Evolutionary conservation across 2,888 invertebrate genomes (phyloP), one percentile per base, ranked within the genome.

Genomic region (Ceraclea dissimilis): DNA sequence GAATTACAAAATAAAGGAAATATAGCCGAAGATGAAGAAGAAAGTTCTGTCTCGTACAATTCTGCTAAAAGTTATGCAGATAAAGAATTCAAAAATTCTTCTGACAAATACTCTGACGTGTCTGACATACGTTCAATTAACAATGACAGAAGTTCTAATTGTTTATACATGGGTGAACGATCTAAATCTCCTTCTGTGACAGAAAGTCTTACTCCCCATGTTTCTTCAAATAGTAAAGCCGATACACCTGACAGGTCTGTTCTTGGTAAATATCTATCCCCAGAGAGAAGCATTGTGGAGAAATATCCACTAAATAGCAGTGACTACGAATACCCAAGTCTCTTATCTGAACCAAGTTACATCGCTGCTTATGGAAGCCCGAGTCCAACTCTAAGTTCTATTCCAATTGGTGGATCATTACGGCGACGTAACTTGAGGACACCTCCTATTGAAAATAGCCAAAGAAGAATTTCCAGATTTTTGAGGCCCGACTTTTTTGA

Each of bases 401-500:
- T 57, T n/a, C 54, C 65, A 21, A 56, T 62, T 13, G 49, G 58
- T 44, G 62, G 57, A 19, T 60, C 58, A n/a, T 47, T 67, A 56
- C 68, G 72, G 11, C 71, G 73, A 1, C 70, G 70, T 65, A 70
- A 72, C 44, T 63, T 71, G 63, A 69, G 71, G 52, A 63, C 54
- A 53, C 66, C 69, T 48, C 61, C 68, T 2, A 65, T 64, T 21
- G 59, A 63, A 16, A 74, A 76, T 22, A 75, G 76, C 33, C 79
- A 79, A 54, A 81, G 84, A 51, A 79, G 85, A 60, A 80, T 86
- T 57, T 87, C 86, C 8, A 75, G 90, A 56, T 90, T 89, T 70
- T 71, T 90, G 57, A 78, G 90, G 26, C 86, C 89, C 1, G 90
- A 90, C 69, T 89, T 89, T 67, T 88, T 84, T 67, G 88, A 89